phyloP scores from a whole-genome alignment of 2,797 vertebrate species.

The Mareca penelope region DNA sequence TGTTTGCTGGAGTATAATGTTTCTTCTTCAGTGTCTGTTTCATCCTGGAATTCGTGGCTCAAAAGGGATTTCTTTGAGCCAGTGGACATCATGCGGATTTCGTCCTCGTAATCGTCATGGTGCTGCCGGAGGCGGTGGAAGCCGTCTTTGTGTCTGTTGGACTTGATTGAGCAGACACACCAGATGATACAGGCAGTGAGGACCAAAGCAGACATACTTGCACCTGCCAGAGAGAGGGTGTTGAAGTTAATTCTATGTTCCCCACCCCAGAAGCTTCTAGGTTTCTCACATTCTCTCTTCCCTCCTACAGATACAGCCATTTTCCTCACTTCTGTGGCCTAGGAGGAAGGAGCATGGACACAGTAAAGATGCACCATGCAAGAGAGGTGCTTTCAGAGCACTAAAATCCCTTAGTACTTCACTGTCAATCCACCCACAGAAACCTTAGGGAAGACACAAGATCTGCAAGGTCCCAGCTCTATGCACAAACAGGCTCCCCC shows the following conservation, averaged over 20 bases:
- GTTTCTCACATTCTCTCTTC: background rate
- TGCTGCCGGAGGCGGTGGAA: conserved; percentile 96
- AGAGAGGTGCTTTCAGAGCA: background rate
- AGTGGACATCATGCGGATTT: conserved; percentile 93
- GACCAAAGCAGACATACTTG: conserved; percentile 93
- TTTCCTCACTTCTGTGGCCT: background rate
- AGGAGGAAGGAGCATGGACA: background rate
- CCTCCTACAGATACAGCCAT: background rate
- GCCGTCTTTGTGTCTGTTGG: conserved; percentile 94
- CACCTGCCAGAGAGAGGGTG: conserved; percentile 81
- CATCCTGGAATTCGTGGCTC: conserved; percentile 96
- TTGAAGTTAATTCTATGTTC: background rate
- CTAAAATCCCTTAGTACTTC: background rate
- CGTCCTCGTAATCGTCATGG: conserved; percentile 94
- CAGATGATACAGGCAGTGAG: conserved; percentile 97
- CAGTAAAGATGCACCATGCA: background rate
- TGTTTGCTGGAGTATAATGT: conserved; percentile 97
- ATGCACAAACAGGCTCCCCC: background rate
- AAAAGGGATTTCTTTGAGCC: conserved; percentile 97
- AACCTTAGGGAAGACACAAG: background rate
- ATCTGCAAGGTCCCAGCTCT: background rate
- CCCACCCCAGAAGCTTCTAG: rapidly evolving
- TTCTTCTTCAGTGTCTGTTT: conserved; percentile 97
- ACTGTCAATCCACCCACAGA: background rate
- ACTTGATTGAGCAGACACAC: conserved; percentile 96